Base-by-base conservation (phyloP, 2,888 invertebrate genomes). In the Gari tellinella region DNA sequence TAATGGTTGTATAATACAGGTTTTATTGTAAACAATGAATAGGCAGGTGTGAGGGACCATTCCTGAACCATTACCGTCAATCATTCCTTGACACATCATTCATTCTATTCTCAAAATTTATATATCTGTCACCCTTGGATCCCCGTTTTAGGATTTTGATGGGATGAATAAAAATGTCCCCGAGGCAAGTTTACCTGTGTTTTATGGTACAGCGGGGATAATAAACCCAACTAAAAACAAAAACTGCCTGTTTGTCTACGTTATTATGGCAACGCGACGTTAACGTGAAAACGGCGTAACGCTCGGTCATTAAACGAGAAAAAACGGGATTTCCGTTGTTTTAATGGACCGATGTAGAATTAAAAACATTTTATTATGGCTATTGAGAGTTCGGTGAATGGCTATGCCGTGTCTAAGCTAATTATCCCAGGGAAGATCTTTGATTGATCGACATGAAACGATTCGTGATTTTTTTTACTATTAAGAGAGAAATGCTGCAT, bases 101-200 rank as follows among this genome's bases (percentile, higher is more conserved):
- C 69, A 75, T 79, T 75, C 72, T 64, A 53, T 58, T 65, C 79
- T 65, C 75, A 65, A 72, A 72, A 79, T 79, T 74, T 79, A 79
- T 79, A 72, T 72, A 72, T 75, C 75, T 79, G 79, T 79, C 79
- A 79, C 72, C 62, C 66, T 38, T 52, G 46, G 62, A 73, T 58
- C 72, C 75, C 60, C 72, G 64, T 60, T 70, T 69, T 69, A 53
- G 51, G 45, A 61, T 67, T 65, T 79, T 75, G 69, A 72, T 75
- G 79, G 65, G 70, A 62, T 55, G 64, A 63, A 72, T 64, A 72
- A 70, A 31, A 69, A 79, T 79, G 63, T 58, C 72, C 79, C 79
- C 41, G 14, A 23, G 79, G 78, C 78, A 26, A 69, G 51, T 58
- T 65, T 72, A 77, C 72, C 72, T 77, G 72, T 57, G 53, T 61